Base-by-base conservation (phyloP, 2,888 invertebrate species). In the Sarcophaga subvicina region DNA sequence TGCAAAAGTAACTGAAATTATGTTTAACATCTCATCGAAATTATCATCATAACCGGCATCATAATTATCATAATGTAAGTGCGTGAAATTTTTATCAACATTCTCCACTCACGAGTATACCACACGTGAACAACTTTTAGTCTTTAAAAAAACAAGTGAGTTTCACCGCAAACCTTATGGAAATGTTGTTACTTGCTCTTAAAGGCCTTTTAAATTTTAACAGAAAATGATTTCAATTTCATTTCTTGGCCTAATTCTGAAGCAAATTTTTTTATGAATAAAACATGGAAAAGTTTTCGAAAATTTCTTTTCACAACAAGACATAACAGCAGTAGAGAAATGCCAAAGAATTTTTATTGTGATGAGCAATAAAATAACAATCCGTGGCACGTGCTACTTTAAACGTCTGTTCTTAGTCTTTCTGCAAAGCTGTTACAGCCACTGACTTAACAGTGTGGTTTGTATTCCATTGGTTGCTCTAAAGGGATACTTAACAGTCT, bases 111-210 rank as follows among this genome's bases (percentile, higher is more conserved):
- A 17, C 70, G 25, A 6, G 37, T 37, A 6, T 37, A 37, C 6
- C 37, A 6, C 66, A 71, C 83, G 72, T 67, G 60, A 64, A 82
- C 59, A 82, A 82, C 71, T 78, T 83, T 83, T 78, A 11, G 10
- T 1, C 49, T 72, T 20, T 1, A 37, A 37, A 37, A 77, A 37
- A 82, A 47, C n/a, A 73, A 73, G 66, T 47, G n/a, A 22, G 47
- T 77, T 71, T 37, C 0, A 37, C 45, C 25, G 49, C 62, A 1
- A 47, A 45, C 17, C 64, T 59, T 37, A 67, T 25, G n/a, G 37
- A 63, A 27, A 14, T 37, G 10, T 8, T 37, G 37, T 37, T 10
- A 2, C 37, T 10, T 37, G 37, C 27, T 27, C 27, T 27, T 37
- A 27, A 2, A 73, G 22, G 47, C 63, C 11, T 63, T 62, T 75